Conservation (phyloP, 2,797 vertebrate genomes). For the Pangasius larnaudii region DNA sequence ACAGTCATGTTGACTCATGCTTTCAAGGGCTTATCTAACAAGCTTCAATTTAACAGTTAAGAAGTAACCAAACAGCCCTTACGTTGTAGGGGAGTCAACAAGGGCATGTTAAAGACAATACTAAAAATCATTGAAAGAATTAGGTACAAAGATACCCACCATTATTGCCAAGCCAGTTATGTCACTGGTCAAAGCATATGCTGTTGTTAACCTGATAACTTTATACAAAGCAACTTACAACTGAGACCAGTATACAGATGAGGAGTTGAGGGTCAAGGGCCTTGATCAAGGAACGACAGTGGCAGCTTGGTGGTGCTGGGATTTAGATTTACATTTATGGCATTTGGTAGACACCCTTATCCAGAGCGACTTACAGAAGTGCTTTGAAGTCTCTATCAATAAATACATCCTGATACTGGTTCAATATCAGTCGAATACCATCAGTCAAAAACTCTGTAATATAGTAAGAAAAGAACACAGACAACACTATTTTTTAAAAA, state of each 20-base stretch:
- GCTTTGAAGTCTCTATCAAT: too few species aligned
- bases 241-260: background rate
- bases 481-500: too few species aligned
- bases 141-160: background rate
- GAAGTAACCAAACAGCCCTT: slow-evolving; percentile 16
- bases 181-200: background rate
- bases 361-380: too few species aligned
- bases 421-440: too few species aligned
- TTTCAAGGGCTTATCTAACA: slow-evolving; percentile 20
- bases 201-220: background rate
- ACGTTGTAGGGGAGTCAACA: background rate
- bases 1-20: slow-evolving; percentile 25
- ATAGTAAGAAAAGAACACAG: too few species aligned
- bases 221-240: background rate
- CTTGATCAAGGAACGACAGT: background rate
- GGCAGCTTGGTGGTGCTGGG: background rate
- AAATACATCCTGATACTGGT: too few species aligned
- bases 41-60: slow-evolving; percentile 26
- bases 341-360: too few species aligned
- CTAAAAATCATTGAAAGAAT: slow-evolving; percentile 5
- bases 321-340: background rate
- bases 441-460: too few species aligned
- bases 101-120: background rate
- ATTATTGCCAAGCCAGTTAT: background rate
- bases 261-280: background rate